These are phyloP conservation scores for Drosophila subpulchrella DNA, from an alignment of 1,140 invertebrate genomes.

Conservation along the genomic window DNA sequence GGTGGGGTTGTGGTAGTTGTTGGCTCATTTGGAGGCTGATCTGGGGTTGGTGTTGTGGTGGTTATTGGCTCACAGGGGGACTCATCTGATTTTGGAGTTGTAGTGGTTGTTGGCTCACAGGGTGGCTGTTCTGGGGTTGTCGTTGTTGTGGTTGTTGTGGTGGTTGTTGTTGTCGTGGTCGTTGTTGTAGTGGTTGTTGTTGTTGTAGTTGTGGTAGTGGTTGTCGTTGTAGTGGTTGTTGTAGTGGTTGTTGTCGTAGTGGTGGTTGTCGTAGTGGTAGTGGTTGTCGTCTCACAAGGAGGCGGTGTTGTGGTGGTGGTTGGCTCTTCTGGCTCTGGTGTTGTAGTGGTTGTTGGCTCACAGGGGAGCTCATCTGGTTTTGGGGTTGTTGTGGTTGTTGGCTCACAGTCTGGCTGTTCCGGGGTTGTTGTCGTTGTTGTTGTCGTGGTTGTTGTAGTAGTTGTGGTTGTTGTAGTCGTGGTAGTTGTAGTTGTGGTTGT, in stretches of 20 bases:
- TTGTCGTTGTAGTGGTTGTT: too few species aligned
- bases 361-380: neutral
- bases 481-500: conserved; percentile 7
- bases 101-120: neutral
- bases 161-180: neutral
- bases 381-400: neutral
- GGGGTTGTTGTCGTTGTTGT: neutral
- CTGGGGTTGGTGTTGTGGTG: neutral
- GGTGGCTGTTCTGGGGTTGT: neutral
- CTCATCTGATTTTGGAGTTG: neutral
- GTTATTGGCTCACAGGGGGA: too few species aligned
- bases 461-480: neutral
- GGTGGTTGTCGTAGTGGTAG: too few species aligned
- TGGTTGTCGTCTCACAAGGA: too few species aligned
- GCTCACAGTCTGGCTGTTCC: too few species aligned
- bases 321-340: neutral
- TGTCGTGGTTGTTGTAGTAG: neutral
- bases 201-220: neutral
- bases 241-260: too few species aligned
- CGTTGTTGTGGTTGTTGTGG: conserved; percentile 11
- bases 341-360: conserved; percentile 1
- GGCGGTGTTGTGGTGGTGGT: too few species aligned
- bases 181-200: neutral
- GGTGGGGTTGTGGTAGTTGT: conserved; percentile 13
- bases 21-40: neutral